Percentiles rank a stretch among this genome's conserved stretches.
Evolutionary conservation across 2,797 vertebrate species (phyloP).

Genomic region (Thamnophis elegans): DNA sequence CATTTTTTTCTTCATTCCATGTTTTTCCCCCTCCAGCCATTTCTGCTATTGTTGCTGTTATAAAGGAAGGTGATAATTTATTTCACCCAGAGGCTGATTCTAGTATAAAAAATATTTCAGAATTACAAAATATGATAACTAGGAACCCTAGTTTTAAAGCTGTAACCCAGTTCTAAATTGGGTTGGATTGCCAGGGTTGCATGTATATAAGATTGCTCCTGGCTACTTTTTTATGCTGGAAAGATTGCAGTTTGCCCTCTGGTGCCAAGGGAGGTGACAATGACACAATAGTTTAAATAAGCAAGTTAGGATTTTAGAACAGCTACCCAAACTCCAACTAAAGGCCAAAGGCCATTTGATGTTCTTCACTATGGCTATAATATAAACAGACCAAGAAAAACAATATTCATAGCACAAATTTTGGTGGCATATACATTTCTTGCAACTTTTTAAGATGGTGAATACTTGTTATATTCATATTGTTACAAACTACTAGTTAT

Average conservation of each 20-base stretch:
- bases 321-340: neutral
- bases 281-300: neutral
- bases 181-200: too few relatives aligned
- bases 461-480: neutral
- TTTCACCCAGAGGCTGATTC: neutral
- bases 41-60: neutral
- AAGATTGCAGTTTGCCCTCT: neutral
- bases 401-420: neutral
- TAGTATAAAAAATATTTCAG: neutral
- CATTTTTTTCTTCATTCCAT: neutral
- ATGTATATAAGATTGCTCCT: neutral
- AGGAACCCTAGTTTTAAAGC: neutral
- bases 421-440: neutral
- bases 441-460: neutral
- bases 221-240: neutral
- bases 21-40: neutral
- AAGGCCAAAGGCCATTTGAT: neutral
- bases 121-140: neutral
- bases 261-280: neutral
- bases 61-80: neutral
- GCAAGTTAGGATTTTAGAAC: neutral
- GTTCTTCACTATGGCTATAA: neutral
- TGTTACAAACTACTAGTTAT: neutral
- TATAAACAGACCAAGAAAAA: neutral
- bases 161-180: neutral